A percentile compares a stretch with the other conserved stretches of the same genome.
Conservation (phyloP, 2,888 invertebrate genomes). For the Epinotia demarniana region DNA sequence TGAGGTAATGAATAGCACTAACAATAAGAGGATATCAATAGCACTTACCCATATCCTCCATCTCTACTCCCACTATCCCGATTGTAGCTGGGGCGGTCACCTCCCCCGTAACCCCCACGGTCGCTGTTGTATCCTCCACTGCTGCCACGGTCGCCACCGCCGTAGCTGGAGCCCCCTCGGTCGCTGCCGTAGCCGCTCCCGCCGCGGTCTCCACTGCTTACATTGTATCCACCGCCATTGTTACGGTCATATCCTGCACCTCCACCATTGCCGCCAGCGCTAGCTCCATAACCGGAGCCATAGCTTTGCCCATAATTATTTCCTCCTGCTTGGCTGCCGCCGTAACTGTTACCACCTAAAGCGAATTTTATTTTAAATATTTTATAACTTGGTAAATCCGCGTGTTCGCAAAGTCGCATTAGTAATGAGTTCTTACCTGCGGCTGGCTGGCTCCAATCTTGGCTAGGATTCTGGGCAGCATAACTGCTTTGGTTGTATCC, state of each 20-base stretch:
- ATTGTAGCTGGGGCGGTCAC: conserved; percentile 79
- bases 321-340: conserved; percentile 63
- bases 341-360: conserved; percentile 67
- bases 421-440: conserved; percentile 59
- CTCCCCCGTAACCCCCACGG: conserved; percentile 78
- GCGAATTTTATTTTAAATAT: background rate
- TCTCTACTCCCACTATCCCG: conserved; percentile 85
- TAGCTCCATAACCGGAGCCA: conserved; percentile 65
- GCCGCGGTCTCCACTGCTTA: conserved; percentile 56
- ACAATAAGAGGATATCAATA: conserved; percentile 17
- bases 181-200: conserved; percentile 56
- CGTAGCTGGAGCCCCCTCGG: conserved; percentile 59
- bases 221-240: conserved; percentile 54
- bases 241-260: conserved; percentile 60
- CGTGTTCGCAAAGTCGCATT: conserved; percentile 5
- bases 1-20: background rate
- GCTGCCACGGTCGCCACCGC: conserved; percentile 65
- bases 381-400: conserved; percentile 1
- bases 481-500: conserved; percentile 70
- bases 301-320: conserved; percentile 72
- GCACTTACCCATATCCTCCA: conserved; percentile 85
- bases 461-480: conserved; percentile 62
- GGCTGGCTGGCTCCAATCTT: conserved; percentile 72
- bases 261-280: conserved; percentile 56
- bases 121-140: conserved; percentile 74